phyloP scores from a whole-genome alignment of 1,140 invertebrate genomes.

The Cyclargus thomasi region DNA sequence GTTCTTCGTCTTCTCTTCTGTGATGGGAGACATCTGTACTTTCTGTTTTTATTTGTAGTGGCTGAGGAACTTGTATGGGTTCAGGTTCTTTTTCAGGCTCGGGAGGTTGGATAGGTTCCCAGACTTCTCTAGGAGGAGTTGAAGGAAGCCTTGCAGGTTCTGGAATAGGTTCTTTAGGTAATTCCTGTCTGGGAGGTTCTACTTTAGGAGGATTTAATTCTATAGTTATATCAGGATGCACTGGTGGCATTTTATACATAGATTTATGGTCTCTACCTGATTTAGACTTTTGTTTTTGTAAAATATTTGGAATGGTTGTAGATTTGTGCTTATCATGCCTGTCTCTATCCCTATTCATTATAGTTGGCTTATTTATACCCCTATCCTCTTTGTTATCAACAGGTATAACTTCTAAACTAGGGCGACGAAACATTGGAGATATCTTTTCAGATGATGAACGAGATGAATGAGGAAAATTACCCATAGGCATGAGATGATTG shows the following conservation, averaged over 20 bases:
- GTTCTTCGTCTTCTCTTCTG: slow-evolving; percentile 74
- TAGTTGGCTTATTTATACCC: slow-evolving; percentile 57
- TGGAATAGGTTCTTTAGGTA: slow-evolving; percentile 35
- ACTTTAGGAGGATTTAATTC: slow-evolving; percentile 71
- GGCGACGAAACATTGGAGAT: slow-evolving; percentile 65
- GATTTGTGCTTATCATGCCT: slow-evolving; percentile 69
- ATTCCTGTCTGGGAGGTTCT: slow-evolving; percentile 50
- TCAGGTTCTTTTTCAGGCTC: slow-evolving; percentile 28
- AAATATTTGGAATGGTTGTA: slow-evolving; percentile 70
- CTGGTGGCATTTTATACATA: slow-evolving; percentile 67
- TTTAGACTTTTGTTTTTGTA: slow-evolving; percentile 68
- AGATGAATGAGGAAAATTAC: slow-evolving; percentile 74
- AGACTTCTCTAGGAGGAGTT: slow-evolving; percentile 24
- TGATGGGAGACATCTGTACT: slow-evolving; percentile 40
- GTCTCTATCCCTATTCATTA: slow-evolving; percentile 59
- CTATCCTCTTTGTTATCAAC: slow-evolving; percentile 67
- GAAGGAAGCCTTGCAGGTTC: slow-evolving; percentile 26
- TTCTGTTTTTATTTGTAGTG: slow-evolving; percentile 32
- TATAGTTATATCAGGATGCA: slow-evolving; percentile 72
- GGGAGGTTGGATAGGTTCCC: slow-evolving; percentile 18
- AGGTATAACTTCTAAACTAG: slow-evolving; percentile 73
- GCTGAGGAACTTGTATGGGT: slow-evolving; percentile 26
- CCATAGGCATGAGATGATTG: slow-evolving; percentile 59
- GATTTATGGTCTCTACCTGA: slow-evolving; percentile 67
- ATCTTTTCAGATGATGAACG: slow-evolving; percentile 70